Evolutionary conservation across 2,888 invertebrate genomes (phyloP).

Genomic region (Drosophila nigritarsus): DNA sequence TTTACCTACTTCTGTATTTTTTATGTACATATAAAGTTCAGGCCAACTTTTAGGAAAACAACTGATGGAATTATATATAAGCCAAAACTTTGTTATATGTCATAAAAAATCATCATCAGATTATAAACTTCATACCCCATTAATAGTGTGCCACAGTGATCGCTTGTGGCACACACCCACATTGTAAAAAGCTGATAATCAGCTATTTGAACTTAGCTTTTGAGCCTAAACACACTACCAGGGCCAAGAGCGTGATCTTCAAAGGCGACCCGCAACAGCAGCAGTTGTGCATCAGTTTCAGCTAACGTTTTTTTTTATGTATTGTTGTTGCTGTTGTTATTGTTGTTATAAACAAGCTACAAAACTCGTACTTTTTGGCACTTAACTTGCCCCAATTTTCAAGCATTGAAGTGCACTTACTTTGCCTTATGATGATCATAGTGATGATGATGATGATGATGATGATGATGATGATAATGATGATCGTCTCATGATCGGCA

Average conservation of each 20-base stretch:
- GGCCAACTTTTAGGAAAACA: not conserved
- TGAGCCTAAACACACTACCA: slow-evolving; percentile 69
- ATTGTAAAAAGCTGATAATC: slow-evolving; percentile 37
- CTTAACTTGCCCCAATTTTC: slow-evolving; percentile 78
- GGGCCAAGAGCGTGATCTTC: slow-evolving; percentile 71
- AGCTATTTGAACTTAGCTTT: slow-evolving; percentile 43
- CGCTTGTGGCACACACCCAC: slow-evolving; percentile 45
- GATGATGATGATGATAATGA: slow-evolving; percentile 30
- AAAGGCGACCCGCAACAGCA: slow-evolving; percentile 57
- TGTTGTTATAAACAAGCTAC: slow-evolving; percentile 35
- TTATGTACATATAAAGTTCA: not conserved
- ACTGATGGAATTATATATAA: not conserved
- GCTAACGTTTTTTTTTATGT: slow-evolving; percentile 21
- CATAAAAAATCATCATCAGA: slow-evolving; percentile 8
- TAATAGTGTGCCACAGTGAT: slow-evolving; percentile 24
- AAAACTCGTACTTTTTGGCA: slow-evolving; percentile 63
- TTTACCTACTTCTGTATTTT: not conserved
- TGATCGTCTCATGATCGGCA: slow-evolving; percentile 56
- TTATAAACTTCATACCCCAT: slow-evolving; percentile 5
- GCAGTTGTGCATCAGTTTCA: slow-evolving; percentile 39
- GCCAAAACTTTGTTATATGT: slow-evolving; percentile 1
- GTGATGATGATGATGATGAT: slow-evolving; percentile 22
- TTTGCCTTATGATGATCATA: slow-evolving; percentile 45
- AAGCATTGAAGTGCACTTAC: slow-evolving; percentile 73
- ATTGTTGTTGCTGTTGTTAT: slow-evolving; percentile 15